Evolutionary conservation across 1,140 invertebrate genomes (phyloP).

Genomic region (Drosophila athabasca): DNA sequence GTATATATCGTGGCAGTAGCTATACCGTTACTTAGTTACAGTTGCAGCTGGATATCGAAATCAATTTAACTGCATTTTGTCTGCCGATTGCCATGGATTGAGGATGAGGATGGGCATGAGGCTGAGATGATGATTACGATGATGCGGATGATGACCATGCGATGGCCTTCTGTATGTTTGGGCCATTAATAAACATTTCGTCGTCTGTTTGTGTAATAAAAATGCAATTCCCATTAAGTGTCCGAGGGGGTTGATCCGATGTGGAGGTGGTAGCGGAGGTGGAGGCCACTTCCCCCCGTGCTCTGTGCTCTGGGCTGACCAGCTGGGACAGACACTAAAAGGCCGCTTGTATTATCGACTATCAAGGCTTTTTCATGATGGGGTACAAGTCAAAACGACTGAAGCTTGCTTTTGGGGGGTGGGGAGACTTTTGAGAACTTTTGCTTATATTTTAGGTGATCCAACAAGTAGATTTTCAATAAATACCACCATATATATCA

Average conservation of each 20-base stretch:
- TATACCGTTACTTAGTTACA: conserved; percentile 48
- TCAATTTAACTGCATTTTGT: conserved; percentile 70
- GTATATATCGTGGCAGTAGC: not conserved
- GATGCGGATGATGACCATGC: conserved; percentile 44
- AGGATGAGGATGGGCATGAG: not conserved
- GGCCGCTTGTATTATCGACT: conserved; percentile 1
- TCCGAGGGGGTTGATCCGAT: conserved; percentile 1
- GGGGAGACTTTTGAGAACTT: too few relatives aligned
- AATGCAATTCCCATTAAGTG: conserved; percentile 81
- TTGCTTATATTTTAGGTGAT: too few relatives aligned
- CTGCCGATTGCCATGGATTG: conserved; percentile 28
- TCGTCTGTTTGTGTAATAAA: conserved; percentile 79
- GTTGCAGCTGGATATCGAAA: conserved; percentile 44
- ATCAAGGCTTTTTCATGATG: conserved; percentile 21
- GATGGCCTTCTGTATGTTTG: conserved; percentile 57
- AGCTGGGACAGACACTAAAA: conserved; percentile 38
- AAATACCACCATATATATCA: too few relatives aligned
- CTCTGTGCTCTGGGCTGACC: conserved; percentile 50
- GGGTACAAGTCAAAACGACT: conserved; percentile 32
- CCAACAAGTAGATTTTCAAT: not conserved
- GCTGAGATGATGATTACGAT: conserved; percentile 38
- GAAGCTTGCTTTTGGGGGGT: not conserved
- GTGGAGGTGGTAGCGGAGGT: conserved; percentile 15
- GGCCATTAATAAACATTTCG: conserved; percentile 79
- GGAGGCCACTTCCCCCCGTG: conserved; percentile 35